Conservation (phyloP, 2,888 invertebrate species). For the Catonia carolina region DNA sequence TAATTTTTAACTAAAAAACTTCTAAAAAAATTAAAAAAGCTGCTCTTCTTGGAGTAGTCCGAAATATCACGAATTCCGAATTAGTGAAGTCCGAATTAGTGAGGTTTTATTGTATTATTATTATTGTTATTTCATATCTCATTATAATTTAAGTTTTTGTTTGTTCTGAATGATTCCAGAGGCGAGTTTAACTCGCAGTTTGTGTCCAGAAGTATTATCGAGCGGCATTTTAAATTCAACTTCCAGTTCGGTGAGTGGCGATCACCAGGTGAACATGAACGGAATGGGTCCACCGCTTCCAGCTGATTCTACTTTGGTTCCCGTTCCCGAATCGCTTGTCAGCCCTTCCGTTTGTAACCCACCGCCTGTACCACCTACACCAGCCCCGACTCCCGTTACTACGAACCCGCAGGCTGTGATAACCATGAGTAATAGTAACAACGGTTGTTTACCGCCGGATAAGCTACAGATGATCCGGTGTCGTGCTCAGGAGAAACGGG, state of each 20-base stretch:
- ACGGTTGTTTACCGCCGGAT: constrained; percentile 59
- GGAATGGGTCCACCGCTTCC: constrained; percentile 46
- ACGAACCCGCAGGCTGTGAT: constrained; percentile 81
- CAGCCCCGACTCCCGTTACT: constrained; percentile 18
- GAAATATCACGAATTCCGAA: no score
- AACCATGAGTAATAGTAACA: constrained; percentile 61
- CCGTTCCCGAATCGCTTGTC: constrained; percentile 81
- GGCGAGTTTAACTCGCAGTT: constrained; percentile 25
- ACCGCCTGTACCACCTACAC: constrained; percentile 22
- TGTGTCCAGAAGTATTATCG: constrained; percentile 22
- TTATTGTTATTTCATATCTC: no score
- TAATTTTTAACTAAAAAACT: no score
- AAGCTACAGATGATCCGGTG: constrained; percentile 59
- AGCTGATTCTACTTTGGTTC: constrained; percentile 79
- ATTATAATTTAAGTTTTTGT: not conserved
- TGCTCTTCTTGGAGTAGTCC: no score
- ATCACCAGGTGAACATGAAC: not conserved
- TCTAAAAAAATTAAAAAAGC: no score
- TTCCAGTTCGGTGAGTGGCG: not conserved
- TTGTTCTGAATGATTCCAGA: constrained; percentile 20
- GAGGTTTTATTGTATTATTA: no score
- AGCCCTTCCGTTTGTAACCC: constrained; percentile 57
- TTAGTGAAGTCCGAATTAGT: no score
- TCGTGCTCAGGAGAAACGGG: constrained; percentile 50
- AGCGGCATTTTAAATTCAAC: not conserved